A percentile compares a stretch with the other conserved stretches of the same genome.
Evolutionary conservation across 92 coral and sea anemone species (phyloP).

Genomic region (Paramuricea clavata): DNA sequence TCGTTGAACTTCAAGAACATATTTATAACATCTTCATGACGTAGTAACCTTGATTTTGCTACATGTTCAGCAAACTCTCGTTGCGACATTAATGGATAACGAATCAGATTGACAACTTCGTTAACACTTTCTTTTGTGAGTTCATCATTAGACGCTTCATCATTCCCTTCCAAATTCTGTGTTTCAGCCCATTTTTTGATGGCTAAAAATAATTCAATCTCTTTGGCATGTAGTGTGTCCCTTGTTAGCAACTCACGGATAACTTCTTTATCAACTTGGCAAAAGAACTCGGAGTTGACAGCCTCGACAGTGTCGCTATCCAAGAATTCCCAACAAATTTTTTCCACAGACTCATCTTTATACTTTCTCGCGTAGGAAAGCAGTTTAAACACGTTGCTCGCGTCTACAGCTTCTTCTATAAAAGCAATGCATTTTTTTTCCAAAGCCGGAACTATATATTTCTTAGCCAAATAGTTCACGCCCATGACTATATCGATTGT

Average conservation of each 20-base stretch:
- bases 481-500: constrained; percentile 34
- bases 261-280: constrained; percentile 45
- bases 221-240: constrained; percentile 65
- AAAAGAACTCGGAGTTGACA: constrained; percentile 30
- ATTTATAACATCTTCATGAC: constrained; percentile 62
- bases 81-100: constrained; percentile 63
- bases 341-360: constrained; percentile 42
- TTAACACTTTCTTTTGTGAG: constrained; percentile 36
- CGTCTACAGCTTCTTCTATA: constrained; percentile 38
- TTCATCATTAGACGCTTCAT: constrained; percentile 2
- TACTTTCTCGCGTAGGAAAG: constrained; percentile 33
- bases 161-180: constrained; percentile 9
- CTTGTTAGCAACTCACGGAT: constrained; percentile 49
- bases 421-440: constrained; percentile 25
- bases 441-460: constrained; percentile 54
- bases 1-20: constrained; percentile 59
- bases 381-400: constrained; percentile 38
- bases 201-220: constrained; percentile 58
- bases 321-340: constrained; percentile 50
- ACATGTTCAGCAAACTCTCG: constrained; percentile 63
- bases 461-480: constrained; percentile 44
- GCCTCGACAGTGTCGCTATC: constrained; percentile 54
- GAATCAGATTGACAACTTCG: constrained; percentile 48
- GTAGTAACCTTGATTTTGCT: constrained; percentile 55
- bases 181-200: constrained; percentile 56